Evolutionary conservation across 1,140 invertebrate genomes (phyloP).

Genomic region (Brachionus paranguensis): DNA sequence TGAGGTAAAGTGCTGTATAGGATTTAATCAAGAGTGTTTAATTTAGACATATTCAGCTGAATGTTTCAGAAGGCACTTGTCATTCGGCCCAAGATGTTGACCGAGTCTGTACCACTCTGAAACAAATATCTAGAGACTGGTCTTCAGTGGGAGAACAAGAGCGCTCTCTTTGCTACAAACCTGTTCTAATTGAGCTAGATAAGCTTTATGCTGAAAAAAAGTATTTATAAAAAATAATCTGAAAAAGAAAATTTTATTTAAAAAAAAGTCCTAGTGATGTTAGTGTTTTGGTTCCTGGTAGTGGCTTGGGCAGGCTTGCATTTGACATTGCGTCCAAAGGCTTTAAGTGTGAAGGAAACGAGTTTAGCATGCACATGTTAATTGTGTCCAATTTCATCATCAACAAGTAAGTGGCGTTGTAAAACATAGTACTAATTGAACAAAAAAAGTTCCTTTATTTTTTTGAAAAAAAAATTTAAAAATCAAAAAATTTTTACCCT

Average conservation of each 20-base stretch:
- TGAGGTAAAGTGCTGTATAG: background rate
- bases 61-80: background rate
- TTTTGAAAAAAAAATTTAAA: too few species aligned
- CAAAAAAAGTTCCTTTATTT: too few species aligned
- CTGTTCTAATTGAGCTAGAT: slow-evolving; percentile 78
- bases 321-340: slow-evolving; percentile 84
- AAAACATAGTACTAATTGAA: too few species aligned
- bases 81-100: slow-evolving; percentile 3
- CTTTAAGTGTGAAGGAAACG: slow-evolving; percentile 89
- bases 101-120: slow-evolving; percentile 77
- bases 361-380: slow-evolving; percentile 94
- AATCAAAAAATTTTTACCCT: too few species aligned
- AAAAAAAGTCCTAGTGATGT: slow-evolving; percentile 60
- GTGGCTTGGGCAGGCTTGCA: slow-evolving; percentile 82
- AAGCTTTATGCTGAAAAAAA: slow-evolving; percentile 62
- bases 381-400: slow-evolving; percentile 85
- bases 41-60: background rate
- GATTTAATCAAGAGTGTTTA: background rate
- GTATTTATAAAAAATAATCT: background rate
- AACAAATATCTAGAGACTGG: slow-evolving; percentile 93
- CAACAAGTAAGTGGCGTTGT: background rate
- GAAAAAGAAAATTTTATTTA: background rate
- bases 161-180: slow-evolving; percentile 77
- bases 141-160: slow-evolving; percentile 73
- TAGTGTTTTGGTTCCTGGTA: slow-evolving; percentile 82